Conservation (phyloP, 2,797 vertebrate genomes). For the Chelon auratus region DNA sequence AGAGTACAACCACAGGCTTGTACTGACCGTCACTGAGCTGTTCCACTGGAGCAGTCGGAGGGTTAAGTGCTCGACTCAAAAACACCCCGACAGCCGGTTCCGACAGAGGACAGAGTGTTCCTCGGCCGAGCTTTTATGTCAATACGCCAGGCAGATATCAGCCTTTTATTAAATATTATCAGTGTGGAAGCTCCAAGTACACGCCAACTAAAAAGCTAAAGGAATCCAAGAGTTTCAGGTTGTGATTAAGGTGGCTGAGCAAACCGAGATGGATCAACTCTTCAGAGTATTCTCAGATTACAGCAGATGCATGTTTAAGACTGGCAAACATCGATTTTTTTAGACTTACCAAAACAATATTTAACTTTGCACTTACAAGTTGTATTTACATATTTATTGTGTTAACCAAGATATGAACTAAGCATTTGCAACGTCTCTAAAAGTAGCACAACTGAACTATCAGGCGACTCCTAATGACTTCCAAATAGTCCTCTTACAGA, state of each 20-base stretch:
- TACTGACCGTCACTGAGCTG: conserved; percentile 44
- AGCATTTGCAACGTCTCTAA: too few relatives aligned
- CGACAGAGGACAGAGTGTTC: conserved; percentile 26
- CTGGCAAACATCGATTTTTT: neutral
- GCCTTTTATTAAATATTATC: conserved; percentile 28
- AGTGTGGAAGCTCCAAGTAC: neutral
- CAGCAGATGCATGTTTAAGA: neutral
- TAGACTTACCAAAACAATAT: neutral
- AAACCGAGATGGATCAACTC: neutral
- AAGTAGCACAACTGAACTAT: too few relatives aligned
- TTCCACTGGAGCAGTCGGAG: conserved; percentile 32
- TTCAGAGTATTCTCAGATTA: neutral
- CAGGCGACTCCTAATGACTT: too few relatives aligned
- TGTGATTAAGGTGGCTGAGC: neutral
- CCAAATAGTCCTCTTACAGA: too few relatives aligned
- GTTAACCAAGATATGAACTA: too few relatives aligned
- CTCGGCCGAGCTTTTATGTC: conserved; percentile 20
- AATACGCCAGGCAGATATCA: neutral
- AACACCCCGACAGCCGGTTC: conserved; percentile 45
- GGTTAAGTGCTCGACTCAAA: conserved; percentile 39
- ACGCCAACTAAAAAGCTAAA: neutral
- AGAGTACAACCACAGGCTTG: conserved; percentile 48
- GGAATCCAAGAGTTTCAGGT: neutral
- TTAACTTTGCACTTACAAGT: too few relatives aligned
- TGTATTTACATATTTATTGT: too few relatives aligned